Base-by-base conservation (phyloP, 2,888 invertebrate species). In the Eumacrocentrus americanus region DNA sequence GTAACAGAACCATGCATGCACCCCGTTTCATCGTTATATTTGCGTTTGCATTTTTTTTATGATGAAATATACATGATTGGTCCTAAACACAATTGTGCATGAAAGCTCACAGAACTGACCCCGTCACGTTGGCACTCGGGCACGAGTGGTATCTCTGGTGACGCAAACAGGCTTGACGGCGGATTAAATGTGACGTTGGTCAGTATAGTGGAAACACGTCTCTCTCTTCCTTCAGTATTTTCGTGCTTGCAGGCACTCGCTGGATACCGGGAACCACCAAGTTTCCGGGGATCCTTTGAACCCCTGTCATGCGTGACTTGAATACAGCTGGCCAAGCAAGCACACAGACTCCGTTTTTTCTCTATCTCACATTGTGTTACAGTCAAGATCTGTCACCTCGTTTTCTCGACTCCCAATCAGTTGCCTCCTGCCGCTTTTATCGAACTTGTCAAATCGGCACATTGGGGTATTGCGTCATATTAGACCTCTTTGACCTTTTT, bases 1-100 rank as follows among this genome's bases (percentile, higher is more conserved):
- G 51, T 58, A 40, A 42, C 51, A 18, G 12, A n/a, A n/a, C n/a
- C 29, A 47, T 14, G 40, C 37, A 56, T 48, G 58, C 44, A 54
- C n/a, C 23, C 34, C 22, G 0, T 46, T 11, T 44, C 11, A 11
- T 16, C 16, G 29, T 12, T 38, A 14, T 22, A 11, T 52, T 52
- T 23, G 9, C 20, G 12, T 23, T 12, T 46, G 12, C 14, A 23
- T 46, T 23, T 23, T 46, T 23, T 11, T 46, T 23, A 7, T 12
- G 4, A 12, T 34, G 9, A 9, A 23, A 46, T 46, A 22, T 46
- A 25, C 23, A 6, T 12, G 14, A n/a, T 2, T 0, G n/a, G 9
- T 9, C 9, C 4, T 9, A 29, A 29, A 29, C 29, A 29, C 14
- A 25, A 46, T 46, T 6, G n/a, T 11, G 25, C 12, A 46, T 46